Conservation (phyloP, 2,888 invertebrate species). For the Hydrotaea cyrtoneurina region DNA sequence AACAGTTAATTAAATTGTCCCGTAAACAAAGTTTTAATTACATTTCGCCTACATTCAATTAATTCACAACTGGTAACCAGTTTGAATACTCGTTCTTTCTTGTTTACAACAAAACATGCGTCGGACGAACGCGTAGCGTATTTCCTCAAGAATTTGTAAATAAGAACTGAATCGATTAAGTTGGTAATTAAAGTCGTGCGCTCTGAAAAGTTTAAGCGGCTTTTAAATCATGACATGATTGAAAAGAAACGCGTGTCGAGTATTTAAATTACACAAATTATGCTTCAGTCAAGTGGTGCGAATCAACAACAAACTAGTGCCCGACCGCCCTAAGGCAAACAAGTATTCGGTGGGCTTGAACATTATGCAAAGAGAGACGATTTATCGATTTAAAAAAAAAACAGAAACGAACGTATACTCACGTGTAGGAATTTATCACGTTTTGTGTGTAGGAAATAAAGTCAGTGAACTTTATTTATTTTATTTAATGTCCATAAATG, state of each 20-base stretch:
- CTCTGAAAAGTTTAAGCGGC: constrained; percentile 26
- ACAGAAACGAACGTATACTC: not conserved
- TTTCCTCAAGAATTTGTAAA: constrained; percentile 44
- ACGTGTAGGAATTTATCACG: not conserved
- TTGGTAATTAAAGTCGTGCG: constrained; percentile 13
- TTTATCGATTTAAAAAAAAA: not conserved
- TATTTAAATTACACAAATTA: constrained; percentile 45
- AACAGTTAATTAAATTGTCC: not conserved
- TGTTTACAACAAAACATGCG: not conserved
- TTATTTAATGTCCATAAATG: not conserved
- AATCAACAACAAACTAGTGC: not conserved
- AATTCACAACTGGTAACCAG: not conserved
- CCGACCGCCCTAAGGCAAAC: not conserved
- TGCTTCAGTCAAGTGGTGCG: constrained; percentile 2
- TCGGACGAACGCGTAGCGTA: too few relatives aligned
- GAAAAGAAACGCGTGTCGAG: constrained; percentile 34
- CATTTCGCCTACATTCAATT: not conserved
- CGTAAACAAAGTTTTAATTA: not conserved
- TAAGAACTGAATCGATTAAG: not conserved
- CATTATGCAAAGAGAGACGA: not conserved
- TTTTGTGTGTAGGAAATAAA: not conserved
- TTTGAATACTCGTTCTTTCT: too few relatives aligned
- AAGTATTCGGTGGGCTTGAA: not conserved
- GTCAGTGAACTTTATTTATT: not conserved
- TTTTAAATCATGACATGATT: constrained; percentile 42